These are phyloP conservation scores for Varanus salvator DNA, from an alignment of 2,113 vertebrate species.

Conservation along the genomic window DNA sequence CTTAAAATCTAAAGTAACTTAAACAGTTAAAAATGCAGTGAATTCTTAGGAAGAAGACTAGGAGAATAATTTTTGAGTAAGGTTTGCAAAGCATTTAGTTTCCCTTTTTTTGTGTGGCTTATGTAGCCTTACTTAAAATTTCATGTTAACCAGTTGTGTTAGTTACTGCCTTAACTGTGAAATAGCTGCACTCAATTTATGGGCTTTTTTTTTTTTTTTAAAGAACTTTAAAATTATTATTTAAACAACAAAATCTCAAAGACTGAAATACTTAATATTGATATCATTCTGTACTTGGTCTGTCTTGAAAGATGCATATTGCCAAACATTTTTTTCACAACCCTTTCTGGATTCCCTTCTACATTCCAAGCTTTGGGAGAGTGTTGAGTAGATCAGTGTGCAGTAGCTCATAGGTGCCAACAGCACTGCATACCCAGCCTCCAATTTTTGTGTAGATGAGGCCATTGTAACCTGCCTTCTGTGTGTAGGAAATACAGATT, in stretches of 20 bases:
- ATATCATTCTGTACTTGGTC: background rate
- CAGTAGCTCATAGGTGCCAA: background rate
- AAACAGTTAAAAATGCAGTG: conserved; percentile 38
- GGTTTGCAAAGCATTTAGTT: conserved; percentile 28
- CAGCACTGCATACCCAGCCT: background rate
- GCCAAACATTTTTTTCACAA: background rate
- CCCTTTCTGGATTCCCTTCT: background rate
- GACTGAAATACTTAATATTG: background rate
- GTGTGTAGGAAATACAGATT: background rate
- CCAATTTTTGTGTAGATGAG: background rate
- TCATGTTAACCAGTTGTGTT: conserved; percentile 3
- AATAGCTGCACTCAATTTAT: background rate
- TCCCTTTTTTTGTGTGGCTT: background rate
- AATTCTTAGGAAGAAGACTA: conserved; percentile 5
- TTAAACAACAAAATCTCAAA: background rate
- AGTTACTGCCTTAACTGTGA: background rate
- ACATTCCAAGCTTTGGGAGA: background rate
- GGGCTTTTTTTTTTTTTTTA: background rate
- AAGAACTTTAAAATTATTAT: background rate
- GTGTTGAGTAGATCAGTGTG: background rate
- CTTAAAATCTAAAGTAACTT: conserved; percentile 20
- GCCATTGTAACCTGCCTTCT: background rate
- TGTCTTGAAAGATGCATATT: background rate
- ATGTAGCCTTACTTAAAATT: background rate
- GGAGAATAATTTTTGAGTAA: conserved; percentile 16